These are phyloP conservation scores for Rousettus leschenaultii DNA, from an alignment of 2,113 vertebrate species.

Conservation along the genomic window DNA sequence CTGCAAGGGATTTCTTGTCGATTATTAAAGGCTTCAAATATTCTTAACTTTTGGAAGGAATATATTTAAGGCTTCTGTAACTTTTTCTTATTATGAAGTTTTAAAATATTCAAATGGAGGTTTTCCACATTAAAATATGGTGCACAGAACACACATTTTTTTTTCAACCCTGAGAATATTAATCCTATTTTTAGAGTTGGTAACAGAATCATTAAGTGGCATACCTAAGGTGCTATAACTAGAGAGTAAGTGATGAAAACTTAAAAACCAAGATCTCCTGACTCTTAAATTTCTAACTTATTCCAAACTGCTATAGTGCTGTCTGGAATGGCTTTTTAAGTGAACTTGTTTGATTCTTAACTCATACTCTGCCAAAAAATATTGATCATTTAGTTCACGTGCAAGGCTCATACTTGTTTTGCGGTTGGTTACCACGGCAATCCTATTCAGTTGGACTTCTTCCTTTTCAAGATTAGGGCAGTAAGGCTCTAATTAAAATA, in stretches of 20 bases:
- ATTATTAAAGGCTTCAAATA: background rate
- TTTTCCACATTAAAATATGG: background rate
- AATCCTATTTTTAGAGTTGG: background rate
- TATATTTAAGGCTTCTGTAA: background rate
- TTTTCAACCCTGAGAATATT: background rate
- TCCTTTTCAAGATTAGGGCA: background rate
- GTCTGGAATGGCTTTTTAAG: background rate
- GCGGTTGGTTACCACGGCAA: background rate
- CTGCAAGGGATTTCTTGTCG: background rate
- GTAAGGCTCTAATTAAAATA: background rate
- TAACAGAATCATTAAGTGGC: background rate
- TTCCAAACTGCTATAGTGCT: background rate
- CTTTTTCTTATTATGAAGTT: background rate
- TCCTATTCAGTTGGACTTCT: background rate
- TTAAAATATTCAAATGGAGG: background rate
- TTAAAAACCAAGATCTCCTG: background rate
- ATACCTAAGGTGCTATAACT: background rate
- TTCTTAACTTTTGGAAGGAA: background rate
- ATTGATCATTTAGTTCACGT: background rate
- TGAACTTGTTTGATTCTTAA: background rate
- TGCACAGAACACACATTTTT: background rate
- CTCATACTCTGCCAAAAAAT: background rate
- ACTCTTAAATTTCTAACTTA: background rate
- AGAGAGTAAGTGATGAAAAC: background rate
- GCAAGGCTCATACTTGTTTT: background rate